A percentile compares a stretch with the other conserved stretches of the same genome.
Conservation (phyloP, 1,140 invertebrate species). For the Neodiprion virginianus region DNA sequence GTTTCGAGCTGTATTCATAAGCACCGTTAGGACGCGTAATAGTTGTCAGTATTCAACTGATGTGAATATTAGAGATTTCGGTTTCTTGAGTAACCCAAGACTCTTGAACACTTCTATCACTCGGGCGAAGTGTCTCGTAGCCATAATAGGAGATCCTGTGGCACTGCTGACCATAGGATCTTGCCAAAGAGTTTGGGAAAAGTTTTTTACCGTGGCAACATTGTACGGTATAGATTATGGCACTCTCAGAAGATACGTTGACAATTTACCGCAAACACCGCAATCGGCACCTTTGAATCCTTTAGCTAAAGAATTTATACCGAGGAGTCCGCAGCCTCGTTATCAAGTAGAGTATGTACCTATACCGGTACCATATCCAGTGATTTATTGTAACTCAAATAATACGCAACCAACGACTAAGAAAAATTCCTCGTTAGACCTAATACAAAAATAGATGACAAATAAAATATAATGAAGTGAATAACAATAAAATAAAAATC, state of each 20-base stretch:
- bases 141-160: slow-evolving; percentile 87
- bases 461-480: not conserved
- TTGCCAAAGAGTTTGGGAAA: slow-evolving; percentile 86
- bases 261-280: slow-evolving; percentile 70
- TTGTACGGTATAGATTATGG: slow-evolving; percentile 78
- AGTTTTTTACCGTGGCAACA: slow-evolving; percentile 79
- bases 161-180: slow-evolving; percentile 84
- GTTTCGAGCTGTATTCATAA: slow-evolving; percentile 85
- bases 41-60: slow-evolving; percentile 63
- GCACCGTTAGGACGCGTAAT: slow-evolving; percentile 82
- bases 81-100: slow-evolving; percentile 86
- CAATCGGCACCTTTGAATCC: slow-evolving; percentile 82
- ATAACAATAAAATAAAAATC: not conserved
- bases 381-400: slow-evolving; percentile 29
- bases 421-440: not conserved
- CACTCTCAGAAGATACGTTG: slow-evolving; percentile 72
- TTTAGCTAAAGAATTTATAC: slow-evolving; percentile 81
- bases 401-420: not conserved
- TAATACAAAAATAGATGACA: not conserved
- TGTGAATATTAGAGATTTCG: slow-evolving; percentile 76
- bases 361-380: slow-evolving; percentile 35
- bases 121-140: slow-evolving; percentile 84
- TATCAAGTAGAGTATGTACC: slow-evolving; percentile 38
- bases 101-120: slow-evolving; percentile 89
- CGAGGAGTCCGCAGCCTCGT: slow-evolving; percentile 60